Conservation (phyloP, 2,113 vertebrate genomes). For the Zosterops borbonicus region DNA sequence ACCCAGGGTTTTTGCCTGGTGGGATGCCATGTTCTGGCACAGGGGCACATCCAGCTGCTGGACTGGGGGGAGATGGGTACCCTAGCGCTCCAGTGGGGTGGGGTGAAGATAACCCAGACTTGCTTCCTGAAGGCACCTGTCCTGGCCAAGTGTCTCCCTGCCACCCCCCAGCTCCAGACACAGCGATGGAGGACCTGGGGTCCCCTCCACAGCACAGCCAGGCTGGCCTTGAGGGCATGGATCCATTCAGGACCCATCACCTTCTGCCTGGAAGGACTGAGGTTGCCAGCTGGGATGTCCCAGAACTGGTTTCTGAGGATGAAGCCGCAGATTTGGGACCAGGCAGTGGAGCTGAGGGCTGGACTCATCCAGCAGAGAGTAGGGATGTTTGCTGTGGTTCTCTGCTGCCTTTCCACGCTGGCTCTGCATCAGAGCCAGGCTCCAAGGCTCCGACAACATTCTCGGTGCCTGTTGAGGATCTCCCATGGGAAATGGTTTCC, state of each 20-base stretch:
- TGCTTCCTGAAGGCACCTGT: neutral
- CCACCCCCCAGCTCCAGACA: neutral
- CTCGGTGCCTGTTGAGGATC: neutral
- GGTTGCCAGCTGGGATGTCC: neutral
- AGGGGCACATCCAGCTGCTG: rapidly evolving
- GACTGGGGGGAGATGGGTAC: neutral
- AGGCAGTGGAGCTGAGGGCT: conserved; percentile 20
- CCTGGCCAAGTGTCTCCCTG: neutral
- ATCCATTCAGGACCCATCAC: neutral
- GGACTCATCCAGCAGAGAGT: neutral
- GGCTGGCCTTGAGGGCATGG: neutral
- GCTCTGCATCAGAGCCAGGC: conserved; percentile 22
- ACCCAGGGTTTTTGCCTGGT: neutral
- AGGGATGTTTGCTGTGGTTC: neutral
- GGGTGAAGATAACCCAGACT: conserved; percentile 55
- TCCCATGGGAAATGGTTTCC: neutral
- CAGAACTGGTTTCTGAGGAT: conserved; percentile 38
- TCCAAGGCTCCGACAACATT: neutral
- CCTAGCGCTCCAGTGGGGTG: neutral
- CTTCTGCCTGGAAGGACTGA: conserved; percentile 34
- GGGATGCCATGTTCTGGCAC: neutral
- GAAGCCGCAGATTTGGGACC: conserved; percentile 1
- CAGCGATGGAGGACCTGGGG: conserved; percentile 49
- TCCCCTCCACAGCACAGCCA: conserved; percentile 54
- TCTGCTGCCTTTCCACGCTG: neutral